Evolutionary conservation across 2,797 vertebrate species (phyloP).

Genomic region (Sebastes melanostomus): DNA sequence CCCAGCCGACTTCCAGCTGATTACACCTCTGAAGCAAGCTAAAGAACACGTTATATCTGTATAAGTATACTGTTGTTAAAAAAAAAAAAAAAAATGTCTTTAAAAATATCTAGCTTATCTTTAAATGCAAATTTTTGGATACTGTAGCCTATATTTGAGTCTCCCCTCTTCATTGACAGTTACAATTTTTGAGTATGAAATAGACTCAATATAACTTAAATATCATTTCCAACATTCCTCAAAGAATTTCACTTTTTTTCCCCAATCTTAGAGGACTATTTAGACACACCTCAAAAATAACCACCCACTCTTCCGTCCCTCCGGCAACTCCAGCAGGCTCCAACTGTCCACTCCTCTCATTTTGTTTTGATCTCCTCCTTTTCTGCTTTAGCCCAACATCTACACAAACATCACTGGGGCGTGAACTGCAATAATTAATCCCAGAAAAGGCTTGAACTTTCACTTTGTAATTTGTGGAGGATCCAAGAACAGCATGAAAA

Average conservation of each 20-base stretch:
- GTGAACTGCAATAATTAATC: not conserved
- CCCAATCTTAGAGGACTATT: not conserved
- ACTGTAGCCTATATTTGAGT: not conserved
- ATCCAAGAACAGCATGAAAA: conserved; percentile 50
- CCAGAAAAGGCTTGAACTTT: not conserved
- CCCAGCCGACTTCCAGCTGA: no score
- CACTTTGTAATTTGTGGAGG: not conserved
- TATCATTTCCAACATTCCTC: not conserved
- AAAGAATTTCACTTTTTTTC: not conserved
- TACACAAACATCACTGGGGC: conserved; percentile 6
- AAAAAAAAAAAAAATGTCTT: not conserved
- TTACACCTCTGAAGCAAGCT: not conserved
- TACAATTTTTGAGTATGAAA: not conserved
- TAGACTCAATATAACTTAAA: not conserved
- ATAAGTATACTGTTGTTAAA: not conserved
- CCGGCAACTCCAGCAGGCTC: not conserved
- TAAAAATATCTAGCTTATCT: not conserved
- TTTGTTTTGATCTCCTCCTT: conserved; percentile 8
- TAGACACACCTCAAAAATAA: conserved; percentile 45
- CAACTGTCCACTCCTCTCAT: conserved; percentile 9
- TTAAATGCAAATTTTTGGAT: not conserved
- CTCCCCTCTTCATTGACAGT: not conserved
- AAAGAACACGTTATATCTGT: not conserved
- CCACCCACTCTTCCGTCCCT: conserved; percentile 19
- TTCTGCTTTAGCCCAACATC: not conserved